phyloP scores from a whole-genome alignment of 2,113 vertebrate genomes.

The Xiphophorus hellerii region DNA sequence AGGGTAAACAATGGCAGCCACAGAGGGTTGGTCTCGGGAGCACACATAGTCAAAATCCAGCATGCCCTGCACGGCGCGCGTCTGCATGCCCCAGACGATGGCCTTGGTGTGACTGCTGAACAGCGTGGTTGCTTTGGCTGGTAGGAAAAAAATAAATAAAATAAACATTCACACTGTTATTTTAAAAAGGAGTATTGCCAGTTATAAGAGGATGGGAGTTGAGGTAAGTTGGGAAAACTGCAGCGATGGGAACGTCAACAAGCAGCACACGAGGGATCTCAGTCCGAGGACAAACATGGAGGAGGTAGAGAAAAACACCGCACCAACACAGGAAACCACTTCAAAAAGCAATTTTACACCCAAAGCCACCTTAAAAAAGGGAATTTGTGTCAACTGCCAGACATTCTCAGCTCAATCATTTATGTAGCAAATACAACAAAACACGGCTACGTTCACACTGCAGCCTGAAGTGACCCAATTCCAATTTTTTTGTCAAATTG shows the following conservation, averaged over 20 bases:
- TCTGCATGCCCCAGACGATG: conserved; percentile 99
- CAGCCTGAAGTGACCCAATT: background rate
- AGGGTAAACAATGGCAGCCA: conserved; percentile 96
- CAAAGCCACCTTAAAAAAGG: background rate
- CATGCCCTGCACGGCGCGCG: conserved; percentile 97
- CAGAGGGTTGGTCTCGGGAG: conserved; percentile 92
- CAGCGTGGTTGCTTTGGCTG: conserved; percentile 87
- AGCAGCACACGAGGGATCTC: conserved; percentile 15
- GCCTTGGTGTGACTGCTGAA: conserved; percentile 93
- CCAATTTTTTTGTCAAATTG: too few species aligned
- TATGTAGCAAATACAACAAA: background rate
- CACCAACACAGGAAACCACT: background rate
- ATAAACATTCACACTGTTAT: conserved; percentile 14
- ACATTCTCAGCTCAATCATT: background rate
- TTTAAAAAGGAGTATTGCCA: background rate
- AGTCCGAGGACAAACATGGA: conserved; percentile 19
- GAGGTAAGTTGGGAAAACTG: conserved; percentile 21
- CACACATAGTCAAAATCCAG: conserved; percentile 97
- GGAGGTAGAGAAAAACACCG: conserved; percentile 36
- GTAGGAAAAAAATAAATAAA: background rate
- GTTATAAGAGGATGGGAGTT: background rate
- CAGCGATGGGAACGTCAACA: conserved; percentile 21
- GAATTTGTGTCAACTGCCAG: background rate
- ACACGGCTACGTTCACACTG: background rate
- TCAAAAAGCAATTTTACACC: background rate